Evolutionary conservation across 2,888 invertebrate species (phyloP).

Genomic region (Beris chalybata): DNA sequence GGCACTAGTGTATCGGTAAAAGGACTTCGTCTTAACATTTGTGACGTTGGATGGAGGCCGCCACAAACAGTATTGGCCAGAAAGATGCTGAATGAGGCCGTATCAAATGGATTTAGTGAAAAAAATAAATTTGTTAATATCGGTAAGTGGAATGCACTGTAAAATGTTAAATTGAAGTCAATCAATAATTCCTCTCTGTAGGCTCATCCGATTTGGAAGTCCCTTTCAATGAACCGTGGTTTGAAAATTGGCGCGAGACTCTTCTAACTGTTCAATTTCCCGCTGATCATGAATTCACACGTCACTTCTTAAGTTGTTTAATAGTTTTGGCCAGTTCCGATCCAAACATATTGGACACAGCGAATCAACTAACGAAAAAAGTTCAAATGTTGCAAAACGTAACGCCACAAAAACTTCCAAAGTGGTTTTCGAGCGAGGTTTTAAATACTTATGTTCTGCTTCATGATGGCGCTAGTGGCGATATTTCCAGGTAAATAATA

Average conservation of each 20-base stretch:
- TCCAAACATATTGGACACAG: constrained; percentile 77
- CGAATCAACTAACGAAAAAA: constrained; percentile 77
- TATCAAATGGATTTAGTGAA: constrained; percentile 63
- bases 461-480: constrained; percentile 74
- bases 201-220: constrained; percentile 66
- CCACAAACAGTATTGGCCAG: constrained; percentile 80
- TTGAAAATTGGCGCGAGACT: constrained; percentile 91
- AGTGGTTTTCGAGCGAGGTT: constrained; percentile 79
- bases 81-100: constrained; percentile 83
- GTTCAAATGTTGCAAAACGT: constrained; percentile 77
- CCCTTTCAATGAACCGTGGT: constrained; percentile 87
- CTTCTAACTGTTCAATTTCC: constrained; percentile 86
- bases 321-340: constrained; percentile 74
- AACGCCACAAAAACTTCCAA: constrained; percentile 76
- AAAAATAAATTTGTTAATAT: constrained; percentile 61
- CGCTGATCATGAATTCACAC: constrained; percentile 94
- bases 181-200: constrained; percentile 44
- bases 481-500: constrained; percentile 71
- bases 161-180: neutral
- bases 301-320: constrained; percentile 83
- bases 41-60: constrained; percentile 80
- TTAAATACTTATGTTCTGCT: constrained; percentile 87
- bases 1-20: constrained; percentile 72
- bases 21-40: constrained; percentile 76
- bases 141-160: constrained; percentile 48